A percentile compares a stretch with the other conserved stretches of the same genome.
phyloP scores from a whole-genome alignment of 2,113 vertebrate species.

The Myanophis thanlyinensis region DNA sequence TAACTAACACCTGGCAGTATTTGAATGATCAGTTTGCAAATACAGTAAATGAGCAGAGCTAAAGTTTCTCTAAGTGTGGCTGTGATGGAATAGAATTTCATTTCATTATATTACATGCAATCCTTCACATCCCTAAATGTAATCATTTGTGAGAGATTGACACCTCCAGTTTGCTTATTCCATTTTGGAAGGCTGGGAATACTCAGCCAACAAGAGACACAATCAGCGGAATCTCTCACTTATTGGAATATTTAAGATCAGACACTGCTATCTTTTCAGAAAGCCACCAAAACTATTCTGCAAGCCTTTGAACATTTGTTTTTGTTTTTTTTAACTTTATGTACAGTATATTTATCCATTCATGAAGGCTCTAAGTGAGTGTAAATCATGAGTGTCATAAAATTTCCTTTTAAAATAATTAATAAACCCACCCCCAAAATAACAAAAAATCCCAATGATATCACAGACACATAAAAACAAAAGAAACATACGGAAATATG shows the following conservation, averaged over 20 bases:
- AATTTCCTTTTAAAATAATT: background rate
- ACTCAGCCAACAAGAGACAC: background rate
- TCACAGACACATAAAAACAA: background rate
- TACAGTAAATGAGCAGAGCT: slow-evolving; percentile 50
- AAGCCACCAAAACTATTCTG: background rate
- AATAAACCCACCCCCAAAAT: background rate
- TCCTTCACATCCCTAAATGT: slow-evolving; percentile 61
- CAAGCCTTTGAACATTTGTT: background rate
- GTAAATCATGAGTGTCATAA: background rate
- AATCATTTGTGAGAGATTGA: slow-evolving; percentile 48
- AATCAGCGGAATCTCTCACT: background rate
- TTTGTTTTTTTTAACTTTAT: background rate
- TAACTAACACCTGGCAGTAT: background rate
- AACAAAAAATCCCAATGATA: background rate
- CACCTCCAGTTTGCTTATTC: background rate
- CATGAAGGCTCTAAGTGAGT: background rate
- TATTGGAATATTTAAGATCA: background rate
- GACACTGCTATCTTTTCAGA: background rate
- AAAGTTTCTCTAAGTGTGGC: slow-evolving; percentile 52
- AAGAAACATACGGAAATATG: background rate
- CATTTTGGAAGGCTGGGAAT: background rate
- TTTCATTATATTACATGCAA: slow-evolving; percentile 63
- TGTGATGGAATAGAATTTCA: slow-evolving; percentile 57
- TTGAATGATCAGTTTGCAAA: slow-evolving; percentile 35
- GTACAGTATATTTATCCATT: background rate